A percentile compares a stretch with the other conserved stretches of the same genome.
phyloP scores from a whole-genome alignment of 2,888 invertebrate species.

The Philereme vetulata region DNA sequence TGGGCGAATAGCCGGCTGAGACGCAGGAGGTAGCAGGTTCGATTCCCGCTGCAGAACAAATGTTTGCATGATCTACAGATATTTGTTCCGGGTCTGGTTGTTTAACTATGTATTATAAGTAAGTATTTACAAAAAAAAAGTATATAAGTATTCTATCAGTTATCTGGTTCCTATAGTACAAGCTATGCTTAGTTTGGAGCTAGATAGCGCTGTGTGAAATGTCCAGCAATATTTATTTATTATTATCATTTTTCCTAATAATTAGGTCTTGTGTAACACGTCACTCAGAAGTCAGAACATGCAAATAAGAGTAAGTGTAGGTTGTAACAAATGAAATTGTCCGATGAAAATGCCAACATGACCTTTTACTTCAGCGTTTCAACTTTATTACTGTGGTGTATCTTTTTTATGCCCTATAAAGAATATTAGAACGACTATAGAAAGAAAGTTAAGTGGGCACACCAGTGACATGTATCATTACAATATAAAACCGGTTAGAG shows the following conservation, averaged over 20 bases:
- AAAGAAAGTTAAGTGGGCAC: not conserved
- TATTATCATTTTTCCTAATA: not conserved
- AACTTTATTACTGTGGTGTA: not conserved
- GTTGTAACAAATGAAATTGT: conserved; percentile 30
- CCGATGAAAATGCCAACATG: conserved; percentile 41
- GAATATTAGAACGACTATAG: not conserved
- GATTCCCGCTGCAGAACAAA: too few species aligned
- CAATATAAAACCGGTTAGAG: not conserved
- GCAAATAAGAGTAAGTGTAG: conserved; percentile 16
- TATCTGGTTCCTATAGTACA: too few species aligned
- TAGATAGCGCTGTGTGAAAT: too few species aligned
- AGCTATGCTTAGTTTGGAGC: too few species aligned
- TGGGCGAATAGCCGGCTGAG: too few species aligned
- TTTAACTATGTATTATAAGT: too few species aligned
- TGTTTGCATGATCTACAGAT: too few species aligned
- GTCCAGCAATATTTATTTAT: too few species aligned
- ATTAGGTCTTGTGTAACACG: conserved; percentile 2
- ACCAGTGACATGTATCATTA: not conserved
- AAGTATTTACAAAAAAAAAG: too few species aligned
- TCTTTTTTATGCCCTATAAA: not conserved
- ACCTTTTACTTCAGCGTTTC: conserved; percentile 37
- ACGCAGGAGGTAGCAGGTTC: too few species aligned
- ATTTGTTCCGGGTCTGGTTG: too few species aligned
- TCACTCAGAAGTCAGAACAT: conserved; percentile 6
- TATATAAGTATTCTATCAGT: too few species aligned